Base-by-base conservation (phyloP, 2,113 vertebrate genomes). In the Sinosuthora webbiana region DNA sequence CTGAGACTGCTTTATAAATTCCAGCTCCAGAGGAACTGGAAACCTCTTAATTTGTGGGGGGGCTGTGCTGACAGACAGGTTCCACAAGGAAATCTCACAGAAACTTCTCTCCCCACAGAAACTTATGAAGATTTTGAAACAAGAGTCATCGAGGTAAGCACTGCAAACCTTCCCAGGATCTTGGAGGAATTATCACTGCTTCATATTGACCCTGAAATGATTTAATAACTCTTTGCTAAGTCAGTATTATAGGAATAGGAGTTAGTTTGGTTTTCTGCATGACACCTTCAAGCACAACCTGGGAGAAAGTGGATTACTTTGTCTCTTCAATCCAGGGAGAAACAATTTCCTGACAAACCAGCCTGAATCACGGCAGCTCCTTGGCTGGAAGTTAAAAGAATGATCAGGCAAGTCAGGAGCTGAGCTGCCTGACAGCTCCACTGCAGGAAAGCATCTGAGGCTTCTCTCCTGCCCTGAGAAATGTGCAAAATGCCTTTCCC, bases 101-200 rank as follows among this genome's bases (percentile, higher is more conserved):
- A 39, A 39, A 39, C 60, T 93, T 88, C 96, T 94, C 85, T 92
- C 33, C 96, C 95, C 79, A 64, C 98, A 99, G 99, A 99, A 98
- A 99, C 98, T 1, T 99, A 99, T 0, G 98, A 99, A 81, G 98
- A 98, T 84, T 99, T 99, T 97, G 99, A 99, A 90, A 94, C 98
- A 14, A 98, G 98, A 65, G 96, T 99, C 92, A 98, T 99, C 73
- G 99, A 99, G 99, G 99, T 99, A 97, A 98, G 99, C 70, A 11
- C 49, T 94, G 56, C 47, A 68, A 12, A 91, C 74, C 53, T 69
- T 39, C 37, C 20, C 13, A 45, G 14, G 19, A 33, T n/a, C 45
- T 79, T 45, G 13, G 77, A 49, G 20, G 39, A 68, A 44, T 71
- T 55, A 39, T 12, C 23, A 41, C 13, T 35, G 1, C 68, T 68